These are phyloP conservation scores for Camelus dromedarius DNA, from an alignment of 2,113 vertebrate genomes.

Conservation along the genomic window DNA sequence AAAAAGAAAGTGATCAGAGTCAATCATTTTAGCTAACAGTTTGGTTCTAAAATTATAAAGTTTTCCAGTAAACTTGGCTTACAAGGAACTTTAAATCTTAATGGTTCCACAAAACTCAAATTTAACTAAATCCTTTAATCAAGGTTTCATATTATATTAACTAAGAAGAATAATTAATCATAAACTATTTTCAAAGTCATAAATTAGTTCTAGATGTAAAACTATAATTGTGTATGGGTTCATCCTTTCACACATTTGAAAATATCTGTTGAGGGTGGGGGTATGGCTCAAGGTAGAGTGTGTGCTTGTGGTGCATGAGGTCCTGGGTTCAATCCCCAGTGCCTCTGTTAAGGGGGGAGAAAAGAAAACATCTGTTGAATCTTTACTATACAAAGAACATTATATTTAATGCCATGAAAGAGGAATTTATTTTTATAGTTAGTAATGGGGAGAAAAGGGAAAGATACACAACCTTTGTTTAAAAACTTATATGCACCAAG, in stretches of 20 bases:
- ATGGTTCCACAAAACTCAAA: neutral
- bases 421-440: neutral
- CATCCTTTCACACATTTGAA: neutral
- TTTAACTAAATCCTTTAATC: conserved; percentile 18
- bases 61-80: neutral
- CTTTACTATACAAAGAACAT: neutral
- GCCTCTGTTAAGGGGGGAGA: no score
- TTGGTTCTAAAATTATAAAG: neutral
- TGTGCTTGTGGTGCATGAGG: no score
- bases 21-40: neutral
- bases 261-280: neutral
- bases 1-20: neutral
- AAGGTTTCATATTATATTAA: neutral
- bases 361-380: neutral
- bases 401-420: neutral
- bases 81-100: neutral
- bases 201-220: neutral
- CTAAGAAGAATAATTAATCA: conserved; percentile 20
- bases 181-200: neutral
- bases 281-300: no score
- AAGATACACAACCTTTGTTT: neutral
- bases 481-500: neutral
- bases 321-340: no score
- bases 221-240: neutral
- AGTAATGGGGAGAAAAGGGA: neutral